Percentiles rank a stretch among this genome's conserved stretches.
These are phyloP conservation scores for Telmatochromis bifrenatus DNA, from an alignment of 2,113 vertebrate species.

Conservation along the genomic window DNA sequence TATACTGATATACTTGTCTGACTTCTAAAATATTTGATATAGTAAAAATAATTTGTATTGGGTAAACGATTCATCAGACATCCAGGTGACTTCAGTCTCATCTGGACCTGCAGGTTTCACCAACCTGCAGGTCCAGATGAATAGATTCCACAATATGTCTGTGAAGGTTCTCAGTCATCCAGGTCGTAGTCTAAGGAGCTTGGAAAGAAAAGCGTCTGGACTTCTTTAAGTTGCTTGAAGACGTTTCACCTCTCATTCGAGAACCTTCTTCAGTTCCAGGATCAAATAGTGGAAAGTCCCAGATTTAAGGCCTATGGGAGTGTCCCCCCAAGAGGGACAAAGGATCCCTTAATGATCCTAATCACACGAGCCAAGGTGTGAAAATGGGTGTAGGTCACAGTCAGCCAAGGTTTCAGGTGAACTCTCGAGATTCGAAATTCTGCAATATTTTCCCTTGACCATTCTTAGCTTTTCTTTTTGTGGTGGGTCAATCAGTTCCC, in stretches of 20 bases:
- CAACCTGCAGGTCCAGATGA: neutral
- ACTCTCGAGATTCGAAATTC: accelerated
- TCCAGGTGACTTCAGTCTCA: neutral
- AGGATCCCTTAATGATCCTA: neutral
- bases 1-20: neutral
- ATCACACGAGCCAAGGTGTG: neutral
- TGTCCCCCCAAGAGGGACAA: neutral
- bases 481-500: neutral
- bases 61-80: accelerated
- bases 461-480: neutral
- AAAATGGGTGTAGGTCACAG: neutral
- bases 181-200: accelerated
- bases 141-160: neutral
- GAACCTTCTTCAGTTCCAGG: neutral
- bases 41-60: neutral
- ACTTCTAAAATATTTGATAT: neutral
- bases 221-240: neutral
- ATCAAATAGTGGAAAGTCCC: neutral
- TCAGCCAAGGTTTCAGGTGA: accelerated
- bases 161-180: neutral
- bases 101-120: neutral
- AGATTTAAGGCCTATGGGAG: neutral
- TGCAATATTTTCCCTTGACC: neutral
- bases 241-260: accelerated
- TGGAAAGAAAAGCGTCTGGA: neutral